These are phyloP conservation scores for Sussaba pulchella DNA, from an alignment of 2,888 invertebrate species.

Conservation along the genomic window DNA sequence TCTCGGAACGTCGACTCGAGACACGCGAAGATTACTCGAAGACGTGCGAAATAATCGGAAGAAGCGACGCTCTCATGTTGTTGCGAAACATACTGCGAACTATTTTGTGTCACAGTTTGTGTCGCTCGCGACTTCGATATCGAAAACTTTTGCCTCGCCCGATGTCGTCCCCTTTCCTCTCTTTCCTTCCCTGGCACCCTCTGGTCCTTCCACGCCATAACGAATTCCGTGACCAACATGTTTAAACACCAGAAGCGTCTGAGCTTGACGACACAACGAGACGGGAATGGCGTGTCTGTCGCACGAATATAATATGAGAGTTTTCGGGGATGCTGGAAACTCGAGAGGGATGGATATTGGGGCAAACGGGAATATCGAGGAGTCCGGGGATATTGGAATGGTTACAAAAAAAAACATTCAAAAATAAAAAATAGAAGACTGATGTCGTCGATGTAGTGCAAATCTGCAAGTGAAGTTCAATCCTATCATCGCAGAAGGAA, in stretches of 20 bases:
- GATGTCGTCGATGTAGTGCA: not conserved
- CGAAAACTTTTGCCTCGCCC: constrained; percentile 55
- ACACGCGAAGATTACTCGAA: not conserved
- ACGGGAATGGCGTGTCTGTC: not conserved
- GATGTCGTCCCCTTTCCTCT: not conserved
- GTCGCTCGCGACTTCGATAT: constrained; percentile 44
- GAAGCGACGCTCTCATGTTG: not conserved
- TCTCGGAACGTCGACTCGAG: constrained; percentile 16
- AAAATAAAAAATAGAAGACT: too few species aligned
- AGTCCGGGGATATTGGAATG: constrained; percentile 21
- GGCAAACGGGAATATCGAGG: constrained; percentile 4
- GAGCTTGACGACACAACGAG: not conserved
- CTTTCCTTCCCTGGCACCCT: too few species aligned
- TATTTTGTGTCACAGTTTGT: constrained; percentile 43
- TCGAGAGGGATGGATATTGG: constrained; percentile 2
- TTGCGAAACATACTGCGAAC: constrained; percentile 19
- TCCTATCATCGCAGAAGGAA: too few species aligned
- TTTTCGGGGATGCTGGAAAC: constrained; percentile 27
- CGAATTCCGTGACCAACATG: constrained; percentile 66
- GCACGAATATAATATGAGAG: constrained; percentile 34
- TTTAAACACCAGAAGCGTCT: constrained; percentile 21
- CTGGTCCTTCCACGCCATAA: too few species aligned
- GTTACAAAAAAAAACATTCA: constrained; percentile 11
- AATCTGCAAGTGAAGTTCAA: too few species aligned
- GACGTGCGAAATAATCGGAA: not conserved